Evolutionary conservation across 2,888 invertebrate genomes (phyloP).

Genomic region (Tiphia femorata): DNA sequence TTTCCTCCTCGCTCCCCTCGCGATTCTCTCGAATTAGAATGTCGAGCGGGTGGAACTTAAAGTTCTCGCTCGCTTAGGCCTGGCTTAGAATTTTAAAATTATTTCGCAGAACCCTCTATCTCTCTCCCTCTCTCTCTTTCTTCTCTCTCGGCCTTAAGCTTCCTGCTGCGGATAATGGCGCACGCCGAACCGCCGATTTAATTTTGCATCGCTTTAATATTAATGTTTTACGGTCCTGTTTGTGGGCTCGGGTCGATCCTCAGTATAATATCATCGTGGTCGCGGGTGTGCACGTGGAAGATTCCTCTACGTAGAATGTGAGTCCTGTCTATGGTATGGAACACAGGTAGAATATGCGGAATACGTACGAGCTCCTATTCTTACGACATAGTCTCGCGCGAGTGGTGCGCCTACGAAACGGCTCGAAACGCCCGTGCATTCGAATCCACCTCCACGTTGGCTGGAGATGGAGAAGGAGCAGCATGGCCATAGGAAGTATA

Average conservation of each 20-base stretch:
- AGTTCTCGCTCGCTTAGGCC: not conserved
- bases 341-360: too few relatives aligned
- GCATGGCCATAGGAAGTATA: slow-evolving; percentile 41
- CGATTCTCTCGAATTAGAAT: not conserved
- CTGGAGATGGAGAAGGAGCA: too few relatives aligned
- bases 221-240: slow-evolving; percentile 51
- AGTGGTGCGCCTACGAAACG: too few relatives aligned
- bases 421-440: too few relatives aligned
- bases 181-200: slow-evolving; percentile 27
- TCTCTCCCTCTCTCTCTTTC: too few relatives aligned
- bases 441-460: too few relatives aligned
- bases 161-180: slow-evolving; percentile 9
- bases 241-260: slow-evolving; percentile 23
- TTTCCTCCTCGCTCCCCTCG: too few relatives aligned
- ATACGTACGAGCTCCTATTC: too few relatives aligned
- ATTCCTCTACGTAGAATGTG: too few relatives aligned
- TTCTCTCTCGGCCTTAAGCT: too few relatives aligned
- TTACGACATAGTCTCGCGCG: too few relatives aligned
- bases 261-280: slow-evolving; percentile 59
- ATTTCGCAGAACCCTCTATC: not conserved
- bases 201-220: slow-evolving; percentile 57
- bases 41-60: not conserved
- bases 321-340: too few relatives aligned
- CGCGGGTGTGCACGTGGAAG: slow-evolving; percentile 27
- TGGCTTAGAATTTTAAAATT: not conserved